Base-by-base conservation (phyloP, 1,140 invertebrate species). In the Leptinotarsa lineolata region DNA sequence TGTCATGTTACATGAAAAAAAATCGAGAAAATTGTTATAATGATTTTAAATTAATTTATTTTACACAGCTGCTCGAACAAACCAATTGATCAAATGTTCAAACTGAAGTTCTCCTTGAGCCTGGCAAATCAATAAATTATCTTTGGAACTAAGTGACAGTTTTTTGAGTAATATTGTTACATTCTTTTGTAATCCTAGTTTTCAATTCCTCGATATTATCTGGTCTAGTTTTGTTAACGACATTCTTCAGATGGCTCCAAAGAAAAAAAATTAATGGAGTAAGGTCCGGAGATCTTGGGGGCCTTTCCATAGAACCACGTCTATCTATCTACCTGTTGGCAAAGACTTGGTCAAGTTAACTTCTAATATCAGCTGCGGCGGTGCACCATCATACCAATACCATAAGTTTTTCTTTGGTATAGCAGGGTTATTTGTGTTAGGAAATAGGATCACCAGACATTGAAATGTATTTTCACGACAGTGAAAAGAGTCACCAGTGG, bases 271-370 rank as follows among this genome's bases (percentile, higher is more conserved):
- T 64, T 15, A 60, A 21, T 13, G 72, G 63, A 22, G 65, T 67
- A 58, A 73, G 64, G 48, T 72, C 71, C 3, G 63, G 63, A 39
- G 45, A 72, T 68, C 72, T 46, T 18, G 64, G 63, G 20, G 72
- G 65, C 21, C 64, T 68, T 66, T 72, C 30, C 1, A 65, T 72
- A 20, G 59, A 48, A 30, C 39, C 70, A 46, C 70, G 59, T 58
- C 63, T 72, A 24, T 64, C 72, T 54, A 72, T 72, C 65, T 46
- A 72, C 20, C 48, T 64, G 16, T 65, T 44, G 63, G 22, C 48
- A 30, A 70, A 70, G 15, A 65, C 21, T 15, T 72, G 21, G 61
- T 72, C 60, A 39, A 72, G 45, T 45, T 65, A 72, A n/a, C 21
- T 64, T 72, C 70, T 64, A 64, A 70, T 54, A 39, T 70, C 58